phyloP scores from a whole-genome alignment of 2,113 vertebrate genomes.

The Pedetes capensis region DNA sequence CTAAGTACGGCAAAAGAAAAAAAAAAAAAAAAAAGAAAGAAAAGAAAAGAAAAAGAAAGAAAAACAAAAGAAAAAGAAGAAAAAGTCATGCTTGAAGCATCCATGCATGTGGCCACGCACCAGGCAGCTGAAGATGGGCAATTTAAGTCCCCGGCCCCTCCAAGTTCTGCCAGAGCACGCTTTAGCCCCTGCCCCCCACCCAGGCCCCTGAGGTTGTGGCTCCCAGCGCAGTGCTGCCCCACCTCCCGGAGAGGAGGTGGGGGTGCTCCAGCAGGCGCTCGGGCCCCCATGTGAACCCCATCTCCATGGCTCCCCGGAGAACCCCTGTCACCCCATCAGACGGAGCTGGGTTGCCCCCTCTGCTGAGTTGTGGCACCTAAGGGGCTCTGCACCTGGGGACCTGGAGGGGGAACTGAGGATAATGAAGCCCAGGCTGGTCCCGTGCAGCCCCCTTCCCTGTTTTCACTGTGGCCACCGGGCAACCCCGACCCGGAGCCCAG shows the following conservation, averaged over 20 bases:
- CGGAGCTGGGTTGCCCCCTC: background rate
- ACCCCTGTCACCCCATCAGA: too few species aligned
- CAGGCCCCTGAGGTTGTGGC: too few species aligned
- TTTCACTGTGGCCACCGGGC: background rate
- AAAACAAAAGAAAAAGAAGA: too few species aligned
- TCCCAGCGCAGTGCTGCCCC: too few species aligned
- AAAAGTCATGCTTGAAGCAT: too few species aligned
- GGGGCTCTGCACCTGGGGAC: fast-evolving
- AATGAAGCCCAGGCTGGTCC: background rate
- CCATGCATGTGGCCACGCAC: background rate
- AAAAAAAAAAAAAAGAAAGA: too few species aligned
- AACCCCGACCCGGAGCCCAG: fast-evolving
- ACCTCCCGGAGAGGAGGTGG: too few species aligned
- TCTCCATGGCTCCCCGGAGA: background rate
- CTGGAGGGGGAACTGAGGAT: background rate
- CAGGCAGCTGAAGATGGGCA: background rate
- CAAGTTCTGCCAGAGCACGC: background rate
- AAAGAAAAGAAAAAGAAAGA: too few species aligned
- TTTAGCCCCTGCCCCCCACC: too few species aligned
- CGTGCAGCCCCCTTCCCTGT: background rate
- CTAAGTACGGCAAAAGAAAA: too few species aligned
- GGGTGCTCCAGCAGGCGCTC: background rate
- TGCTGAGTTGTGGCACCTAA: background rate
- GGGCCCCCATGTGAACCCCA: background rate
- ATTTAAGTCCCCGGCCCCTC: background rate